Conservation (phyloP, 2,888 invertebrate genomes). For the Lysandra coridon region DNA sequence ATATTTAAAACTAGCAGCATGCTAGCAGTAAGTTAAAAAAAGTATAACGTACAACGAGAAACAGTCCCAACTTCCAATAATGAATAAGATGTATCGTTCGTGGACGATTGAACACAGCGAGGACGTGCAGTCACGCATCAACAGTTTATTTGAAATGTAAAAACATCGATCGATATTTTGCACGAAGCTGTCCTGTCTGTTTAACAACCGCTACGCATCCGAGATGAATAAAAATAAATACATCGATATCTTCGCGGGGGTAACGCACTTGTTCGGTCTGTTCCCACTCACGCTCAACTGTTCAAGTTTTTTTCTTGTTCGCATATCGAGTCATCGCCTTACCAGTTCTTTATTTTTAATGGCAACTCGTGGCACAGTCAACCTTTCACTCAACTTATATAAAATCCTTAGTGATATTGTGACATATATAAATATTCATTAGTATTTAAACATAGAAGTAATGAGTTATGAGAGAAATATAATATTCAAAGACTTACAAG, state of each 20-base stretch:
- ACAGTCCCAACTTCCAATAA: conserved; percentile 23
- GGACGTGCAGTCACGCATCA: conserved; percentile 35
- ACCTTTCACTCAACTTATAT: conserved; percentile 61
- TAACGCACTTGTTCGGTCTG: conserved; percentile 75
- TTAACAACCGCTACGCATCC: conserved; percentile 51
- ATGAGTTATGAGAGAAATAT: not conserved
- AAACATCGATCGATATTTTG: conserved; percentile 34
- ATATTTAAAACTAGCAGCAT: not conserved
- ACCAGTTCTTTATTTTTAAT: conserved; percentile 68
- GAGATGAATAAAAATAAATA: conserved; percentile 68
- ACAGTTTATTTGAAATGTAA: conserved; percentile 35
- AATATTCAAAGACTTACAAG: conserved; percentile 12
- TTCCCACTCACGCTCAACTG: conserved; percentile 60
- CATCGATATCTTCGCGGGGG: conserved; percentile 73
- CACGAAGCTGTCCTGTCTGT: conserved; percentile 31
- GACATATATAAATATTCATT: not conserved
- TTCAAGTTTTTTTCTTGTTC: conserved; percentile 56
- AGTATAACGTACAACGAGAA: not conserved
- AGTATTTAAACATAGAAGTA: not conserved
- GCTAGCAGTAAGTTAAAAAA: not conserved
- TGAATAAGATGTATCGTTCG: conserved; percentile 29
- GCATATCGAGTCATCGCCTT: conserved; percentile 71
- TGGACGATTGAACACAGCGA: conserved; percentile 33
- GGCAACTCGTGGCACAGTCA: conserved; percentile 59
- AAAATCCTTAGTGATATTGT: conserved; percentile 5